These are phyloP conservation scores for Orgyia antiqua DNA, from an alignment of 2,888 invertebrate species.

Conservation along the genomic window DNA sequence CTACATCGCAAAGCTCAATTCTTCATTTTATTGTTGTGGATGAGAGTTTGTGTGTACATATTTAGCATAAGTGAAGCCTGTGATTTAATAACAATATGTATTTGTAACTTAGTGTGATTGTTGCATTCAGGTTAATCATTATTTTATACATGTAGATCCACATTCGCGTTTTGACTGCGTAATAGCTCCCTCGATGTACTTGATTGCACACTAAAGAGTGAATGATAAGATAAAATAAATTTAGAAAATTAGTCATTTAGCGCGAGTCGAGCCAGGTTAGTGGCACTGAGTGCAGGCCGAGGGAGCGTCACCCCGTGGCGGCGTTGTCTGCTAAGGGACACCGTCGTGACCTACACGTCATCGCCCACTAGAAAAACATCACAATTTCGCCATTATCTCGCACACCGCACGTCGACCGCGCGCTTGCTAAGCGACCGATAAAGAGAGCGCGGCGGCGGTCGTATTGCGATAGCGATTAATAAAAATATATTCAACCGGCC, in stretches of 20 bases:
- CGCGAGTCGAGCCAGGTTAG: constrained; percentile 24
- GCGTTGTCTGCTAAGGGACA: constrained; percentile 22
- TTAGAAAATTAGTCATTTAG: constrained; percentile 24
- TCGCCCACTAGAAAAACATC: constrained; percentile 68
- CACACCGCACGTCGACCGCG: constrained; percentile 49
- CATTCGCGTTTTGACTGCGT: constrained; percentile 26
- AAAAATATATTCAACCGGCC: constrained; percentile 49
- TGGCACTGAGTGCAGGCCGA: constrained; percentile 27
- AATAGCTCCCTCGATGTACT: constrained; percentile 18
- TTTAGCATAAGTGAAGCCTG: constrained; percentile 72
- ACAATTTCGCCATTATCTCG: constrained; percentile 74
- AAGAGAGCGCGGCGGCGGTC: constrained; percentile 62
- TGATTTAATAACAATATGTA: constrained; percentile 54
- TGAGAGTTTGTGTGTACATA: constrained; percentile 74
- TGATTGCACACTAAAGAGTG: constrained; percentile 30
- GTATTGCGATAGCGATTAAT: constrained; percentile 51
- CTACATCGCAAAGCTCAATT: constrained; percentile 68
- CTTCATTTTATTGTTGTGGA: constrained; percentile 60
- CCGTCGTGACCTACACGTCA: constrained; percentile 28
- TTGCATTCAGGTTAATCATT: constrained; percentile 44
- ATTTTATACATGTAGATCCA: constrained; percentile 27
- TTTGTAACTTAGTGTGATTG: constrained; percentile 50
- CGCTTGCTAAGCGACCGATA: constrained; percentile 61
- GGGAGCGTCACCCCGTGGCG: constrained; percentile 16
- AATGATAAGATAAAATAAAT: constrained; percentile 26